Evolutionary conservation across 2,797 vertebrate species (phyloP).

Genomic region (Manis javanica): DNA sequence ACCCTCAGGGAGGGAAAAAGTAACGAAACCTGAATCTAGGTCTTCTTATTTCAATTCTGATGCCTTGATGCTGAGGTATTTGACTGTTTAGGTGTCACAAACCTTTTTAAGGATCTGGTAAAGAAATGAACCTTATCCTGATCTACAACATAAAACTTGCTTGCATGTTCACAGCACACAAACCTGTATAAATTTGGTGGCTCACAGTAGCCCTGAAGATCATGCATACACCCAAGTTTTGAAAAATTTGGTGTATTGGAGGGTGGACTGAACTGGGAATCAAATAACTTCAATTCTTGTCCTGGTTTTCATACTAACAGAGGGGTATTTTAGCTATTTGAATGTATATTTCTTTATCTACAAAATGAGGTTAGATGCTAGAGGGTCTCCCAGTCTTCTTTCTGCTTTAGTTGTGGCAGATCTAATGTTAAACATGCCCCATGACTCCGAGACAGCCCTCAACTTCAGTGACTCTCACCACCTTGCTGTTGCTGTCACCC

Average conservation of each 20-base stretch:
- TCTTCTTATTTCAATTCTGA: not conserved
- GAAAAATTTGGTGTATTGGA: not conserved
- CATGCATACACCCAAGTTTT: not conserved
- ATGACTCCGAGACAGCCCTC: accelerated
- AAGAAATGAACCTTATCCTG: not conserved
- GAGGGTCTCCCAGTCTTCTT: not conserved
- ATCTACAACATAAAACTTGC: not conserved
- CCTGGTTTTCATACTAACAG: not conserved
- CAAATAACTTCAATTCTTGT: not conserved
- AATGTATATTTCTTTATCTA: not conserved
- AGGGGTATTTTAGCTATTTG: not conserved
- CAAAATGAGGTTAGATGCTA: not conserved
- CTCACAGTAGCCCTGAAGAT: not conserved
- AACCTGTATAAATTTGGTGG: not conserved
- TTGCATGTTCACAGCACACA: not conserved
- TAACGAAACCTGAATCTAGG: not conserved
- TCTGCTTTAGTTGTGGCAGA: not conserved
- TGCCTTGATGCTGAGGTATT: not conserved
- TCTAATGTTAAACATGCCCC: not conserved
- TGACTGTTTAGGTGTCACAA: not conserved
- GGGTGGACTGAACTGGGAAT: not conserved
- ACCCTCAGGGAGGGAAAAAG: not conserved
- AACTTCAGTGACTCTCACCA: not conserved
- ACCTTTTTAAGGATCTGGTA: not conserved
- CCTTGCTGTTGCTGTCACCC: not conserved